These are phyloP conservation scores for Cotesia typhae DNA, from an alignment of 1,140 invertebrate species.

Conservation along the genomic window DNA sequence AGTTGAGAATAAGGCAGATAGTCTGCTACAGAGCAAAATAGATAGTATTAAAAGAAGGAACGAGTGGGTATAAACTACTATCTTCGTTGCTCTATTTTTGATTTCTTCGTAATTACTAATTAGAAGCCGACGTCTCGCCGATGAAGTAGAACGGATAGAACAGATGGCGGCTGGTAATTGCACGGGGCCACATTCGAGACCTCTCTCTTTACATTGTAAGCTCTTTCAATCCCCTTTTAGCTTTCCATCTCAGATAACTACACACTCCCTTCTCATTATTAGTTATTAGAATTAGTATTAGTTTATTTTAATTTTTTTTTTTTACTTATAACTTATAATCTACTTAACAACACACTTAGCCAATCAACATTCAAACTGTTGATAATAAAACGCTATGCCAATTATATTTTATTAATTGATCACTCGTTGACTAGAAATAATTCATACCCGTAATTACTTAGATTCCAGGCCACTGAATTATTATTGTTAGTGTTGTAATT, in stretches of 20 bases:
- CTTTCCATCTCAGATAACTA: conserved; percentile 7
- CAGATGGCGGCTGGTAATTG: conserved; percentile 43
- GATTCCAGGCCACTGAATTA: not conserved
- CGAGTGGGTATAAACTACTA: not conserved
- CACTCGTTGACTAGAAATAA: conserved; percentile 16
- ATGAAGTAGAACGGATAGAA: conserved; percentile 43
- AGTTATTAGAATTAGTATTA: conserved; percentile 17
- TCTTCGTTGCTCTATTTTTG: conserved; percentile 36
- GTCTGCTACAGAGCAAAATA: not conserved
- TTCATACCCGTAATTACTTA: not conserved
- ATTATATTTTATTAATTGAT: conserved; percentile 37
- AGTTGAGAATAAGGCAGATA: conserved; percentile 8
- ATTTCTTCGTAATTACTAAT: conserved; percentile 44
- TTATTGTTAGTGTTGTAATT: too few species aligned
- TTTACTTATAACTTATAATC: conserved; percentile 7
- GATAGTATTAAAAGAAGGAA: too few species aligned
- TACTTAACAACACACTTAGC: not conserved
- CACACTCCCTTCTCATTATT: not conserved
- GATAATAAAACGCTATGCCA: conserved; percentile 21
- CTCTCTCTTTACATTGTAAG: conserved; percentile 1
- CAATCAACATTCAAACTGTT: conserved; percentile 29
- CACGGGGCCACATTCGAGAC: conserved; percentile 19
- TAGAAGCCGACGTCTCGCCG: conserved; percentile 41
- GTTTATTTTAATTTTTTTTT: conserved; percentile 29
- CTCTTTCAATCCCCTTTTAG: not conserved